These are phyloP conservation scores for Triplophysa siluroides DNA, from an alignment of 2,113 vertebrate species.

Conservation along the genomic window DNA sequence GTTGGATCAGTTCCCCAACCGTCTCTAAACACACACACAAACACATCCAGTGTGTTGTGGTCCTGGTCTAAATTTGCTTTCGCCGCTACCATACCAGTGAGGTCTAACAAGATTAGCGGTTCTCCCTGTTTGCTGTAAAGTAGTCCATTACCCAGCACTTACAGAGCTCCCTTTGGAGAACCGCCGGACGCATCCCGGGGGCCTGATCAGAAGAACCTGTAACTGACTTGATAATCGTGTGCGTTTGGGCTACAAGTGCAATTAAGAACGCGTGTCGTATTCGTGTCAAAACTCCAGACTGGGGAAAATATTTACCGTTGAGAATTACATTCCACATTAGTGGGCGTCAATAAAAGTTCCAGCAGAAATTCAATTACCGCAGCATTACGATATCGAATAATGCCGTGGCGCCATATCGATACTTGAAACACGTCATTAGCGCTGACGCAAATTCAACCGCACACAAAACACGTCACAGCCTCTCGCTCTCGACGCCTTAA, in stretches of 20 bases:
- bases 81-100: background rate
- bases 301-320: background rate
- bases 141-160: conserved; percentile 26
- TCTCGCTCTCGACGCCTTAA: background rate
- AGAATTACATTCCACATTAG: conserved; percentile 12
- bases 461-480: background rate
- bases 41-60: background rate
- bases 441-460: background rate
- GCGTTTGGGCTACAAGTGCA: background rate
- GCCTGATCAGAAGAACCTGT: conserved; percentile 17
- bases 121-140: conserved; percentile 44
- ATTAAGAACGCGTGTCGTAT: conserved; percentile 1
- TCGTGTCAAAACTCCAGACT: background rate
- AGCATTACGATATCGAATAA: background rate
- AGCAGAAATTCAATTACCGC: background rate
- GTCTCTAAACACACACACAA: background rate
- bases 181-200: background rate
- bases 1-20: background rate
- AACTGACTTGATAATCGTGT: conserved; percentile 35
- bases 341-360: background rate
- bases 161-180: conserved; percentile 1
- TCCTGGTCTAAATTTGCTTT: conserved; percentile 16
- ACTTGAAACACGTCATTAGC: background rate
- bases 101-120: conserved; percentile 39
- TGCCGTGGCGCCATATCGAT: background rate